phyloP scores from a whole-genome alignment of 30 jellyfish, hydroid and myxozoan genomes.

The Mastigias papua region DNA sequence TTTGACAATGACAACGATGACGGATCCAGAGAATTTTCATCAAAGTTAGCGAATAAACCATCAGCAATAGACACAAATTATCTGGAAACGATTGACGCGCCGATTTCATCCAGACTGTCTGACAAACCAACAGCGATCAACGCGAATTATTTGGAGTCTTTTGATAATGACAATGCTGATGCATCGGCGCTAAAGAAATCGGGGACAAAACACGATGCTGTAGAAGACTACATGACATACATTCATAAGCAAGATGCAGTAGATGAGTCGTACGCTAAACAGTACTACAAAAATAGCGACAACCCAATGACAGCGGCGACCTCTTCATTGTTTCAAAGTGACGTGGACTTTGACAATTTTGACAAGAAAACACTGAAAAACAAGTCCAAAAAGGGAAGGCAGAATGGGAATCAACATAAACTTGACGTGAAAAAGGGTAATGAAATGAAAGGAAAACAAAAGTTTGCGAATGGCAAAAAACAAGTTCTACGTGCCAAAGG shows the following conservation, averaged over 20 bases:
- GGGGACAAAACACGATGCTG: constrained; percentile 13
- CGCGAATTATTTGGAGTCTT: constrained; percentile 46
- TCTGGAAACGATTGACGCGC: background rate
- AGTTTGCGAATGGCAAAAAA: background rate
- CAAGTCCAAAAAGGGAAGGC: constrained; percentile 1
- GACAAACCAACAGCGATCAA: constrained; percentile 33
- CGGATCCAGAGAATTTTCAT: background rate
- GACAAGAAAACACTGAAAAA: constrained; percentile 44
- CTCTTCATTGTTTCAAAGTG: constrained; percentile 8
- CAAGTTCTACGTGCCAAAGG: background rate
- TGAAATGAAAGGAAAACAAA: background rate
- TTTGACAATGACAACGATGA: constrained; percentile 14
- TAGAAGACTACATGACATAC: constrained; percentile 47
- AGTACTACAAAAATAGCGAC: constrained; percentile 39
- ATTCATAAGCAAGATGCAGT: constrained; percentile 61
- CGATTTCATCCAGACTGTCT: background rate
- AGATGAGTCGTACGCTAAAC: constrained; percentile 48
- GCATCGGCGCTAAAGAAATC: constrained; percentile 11
- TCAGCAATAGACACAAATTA: constrained; percentile 1
- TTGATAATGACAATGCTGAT: constrained; percentile 14
- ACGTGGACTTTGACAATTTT: constrained; percentile 15
- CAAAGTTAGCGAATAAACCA: background rate
- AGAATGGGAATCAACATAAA: background rate
- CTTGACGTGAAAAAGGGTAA: background rate
- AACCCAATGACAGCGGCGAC: constrained; percentile 7